phyloP scores from a whole-genome alignment of 2,888 invertebrate genomes.

The Drosophila mettleri region DNA sequence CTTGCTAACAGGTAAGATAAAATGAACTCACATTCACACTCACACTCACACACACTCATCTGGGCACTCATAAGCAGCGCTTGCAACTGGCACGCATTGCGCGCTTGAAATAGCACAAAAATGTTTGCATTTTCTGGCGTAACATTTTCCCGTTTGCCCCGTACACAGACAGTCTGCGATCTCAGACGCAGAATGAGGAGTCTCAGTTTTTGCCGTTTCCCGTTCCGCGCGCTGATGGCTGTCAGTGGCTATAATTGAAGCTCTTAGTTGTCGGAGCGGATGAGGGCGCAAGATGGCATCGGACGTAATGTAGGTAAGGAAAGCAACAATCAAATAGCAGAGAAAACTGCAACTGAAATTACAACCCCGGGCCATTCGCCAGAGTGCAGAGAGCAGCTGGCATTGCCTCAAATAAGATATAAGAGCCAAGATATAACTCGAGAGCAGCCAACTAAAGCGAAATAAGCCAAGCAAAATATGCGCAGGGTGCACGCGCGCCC shows the following conservation, averaged over 20 bases:
- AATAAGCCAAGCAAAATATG: constrained; percentile 63
- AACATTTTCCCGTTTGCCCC: constrained; percentile 34
- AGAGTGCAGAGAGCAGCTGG: constrained; percentile 39
- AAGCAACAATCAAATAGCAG: constrained; percentile 69
- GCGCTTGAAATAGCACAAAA: constrained; percentile 60
- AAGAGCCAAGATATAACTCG: constrained; percentile 52
- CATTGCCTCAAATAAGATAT: constrained; percentile 70
- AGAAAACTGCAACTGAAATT: constrained; percentile 73
- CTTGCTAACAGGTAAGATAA: constrained; percentile 17
- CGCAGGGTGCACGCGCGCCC: neutral
- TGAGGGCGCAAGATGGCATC: constrained; percentile 11
- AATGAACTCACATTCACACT: neutral
- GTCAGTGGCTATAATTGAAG: constrained; percentile 72
- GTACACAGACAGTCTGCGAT: neutral
- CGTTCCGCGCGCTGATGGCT: constrained; percentile 29
- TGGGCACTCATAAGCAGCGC: constrained; percentile 26
- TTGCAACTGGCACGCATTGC: constrained; percentile 44
- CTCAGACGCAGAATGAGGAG: neutral
- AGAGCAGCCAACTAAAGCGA: constrained; percentile 43
- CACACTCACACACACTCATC: constrained; percentile 10
- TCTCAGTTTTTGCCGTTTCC: constrained; percentile 15
- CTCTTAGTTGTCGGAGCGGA: constrained; percentile 58
- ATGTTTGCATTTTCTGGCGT: constrained; percentile 48
- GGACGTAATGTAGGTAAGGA: constrained; percentile 26
- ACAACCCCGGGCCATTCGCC: constrained; percentile 65